Percentiles rank a stretch among this genome's conserved stretches.
phyloP scores from a whole-genome alignment of 1,140 invertebrate species.

The Caerostris darwini region DNA sequence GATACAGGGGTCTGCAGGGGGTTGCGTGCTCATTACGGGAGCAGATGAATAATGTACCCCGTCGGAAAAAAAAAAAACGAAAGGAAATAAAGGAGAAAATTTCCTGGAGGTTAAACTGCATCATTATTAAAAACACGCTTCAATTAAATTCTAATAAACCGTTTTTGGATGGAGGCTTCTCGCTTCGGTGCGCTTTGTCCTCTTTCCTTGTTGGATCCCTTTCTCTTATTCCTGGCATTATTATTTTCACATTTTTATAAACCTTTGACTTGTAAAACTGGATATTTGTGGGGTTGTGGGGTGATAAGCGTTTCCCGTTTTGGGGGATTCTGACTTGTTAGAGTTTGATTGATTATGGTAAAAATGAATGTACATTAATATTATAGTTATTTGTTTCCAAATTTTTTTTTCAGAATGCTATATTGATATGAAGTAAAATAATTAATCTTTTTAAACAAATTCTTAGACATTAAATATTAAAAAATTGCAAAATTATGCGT shows the following conservation, averaged over 20 bases:
- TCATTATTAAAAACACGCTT: conserved; percentile 70
- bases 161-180: conserved; percentile 48
- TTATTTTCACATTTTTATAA: conserved; percentile 39
- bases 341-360: background rate
- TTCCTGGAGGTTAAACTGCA: conserved; percentile 48
- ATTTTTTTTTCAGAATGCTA: no score
- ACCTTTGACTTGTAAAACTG: background rate
- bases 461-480: no score
- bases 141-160: conserved; percentile 72
- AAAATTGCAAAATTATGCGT: no score
- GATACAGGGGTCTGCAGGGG: background rate
- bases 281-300: background rate
- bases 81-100: conserved; percentile 43
- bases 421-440: no score
- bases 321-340: background rate
- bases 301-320: background rate
- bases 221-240: conserved; percentile 9
- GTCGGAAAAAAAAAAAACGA: background rate
- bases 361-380: background rate
- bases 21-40: conserved; percentile 52
- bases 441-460: no score
- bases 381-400: no score
- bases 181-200: conserved; percentile 16
- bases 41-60: conserved; percentile 58
- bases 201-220: background rate